Percentiles rank a stretch among this genome's conserved stretches.
These are phyloP conservation scores for Enteromius viviparus DNA, from an alignment of 2,797 vertebrate genomes.

Conservation along the genomic window DNA sequence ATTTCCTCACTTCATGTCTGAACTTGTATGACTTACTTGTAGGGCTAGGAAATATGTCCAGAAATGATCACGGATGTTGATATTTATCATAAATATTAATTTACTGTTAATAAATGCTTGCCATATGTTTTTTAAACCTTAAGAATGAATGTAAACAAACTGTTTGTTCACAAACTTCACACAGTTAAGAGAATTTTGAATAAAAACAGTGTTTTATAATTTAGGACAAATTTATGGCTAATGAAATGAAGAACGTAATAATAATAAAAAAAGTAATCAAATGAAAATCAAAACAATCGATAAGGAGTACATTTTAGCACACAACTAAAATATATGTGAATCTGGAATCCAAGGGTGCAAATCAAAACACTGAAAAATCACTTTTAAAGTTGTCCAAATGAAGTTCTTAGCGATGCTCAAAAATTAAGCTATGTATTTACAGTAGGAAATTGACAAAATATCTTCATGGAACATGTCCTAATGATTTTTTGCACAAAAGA, in stretches of 20 bases:
- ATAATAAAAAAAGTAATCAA: background rate
- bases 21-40: background rate
- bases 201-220: background rate
- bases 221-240: background rate
- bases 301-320: background rate
- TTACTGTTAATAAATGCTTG: background rate
- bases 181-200: background rate
- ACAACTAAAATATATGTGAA: background rate
- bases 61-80: background rate
- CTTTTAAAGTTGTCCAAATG: too few species aligned
- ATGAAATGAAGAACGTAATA: background rate
- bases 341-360: too few species aligned
- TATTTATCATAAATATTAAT: background rate
- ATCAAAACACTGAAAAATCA: too few species aligned
- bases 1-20: background rate
- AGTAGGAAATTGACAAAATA: too few species aligned
- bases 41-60: background rate
- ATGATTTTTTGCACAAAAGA: too few species aligned
- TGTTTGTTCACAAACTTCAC: background rate
- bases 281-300: background rate
- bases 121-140: background rate
- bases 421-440: too few species aligned
- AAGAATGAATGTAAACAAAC: background rate
- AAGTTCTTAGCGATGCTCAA: too few species aligned
- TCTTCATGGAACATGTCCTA: too few species aligned